These are phyloP conservation scores for Bimastos eiseni DNA, from an alignment of 2,888 invertebrate species.

Conservation along the genomic window DNA sequence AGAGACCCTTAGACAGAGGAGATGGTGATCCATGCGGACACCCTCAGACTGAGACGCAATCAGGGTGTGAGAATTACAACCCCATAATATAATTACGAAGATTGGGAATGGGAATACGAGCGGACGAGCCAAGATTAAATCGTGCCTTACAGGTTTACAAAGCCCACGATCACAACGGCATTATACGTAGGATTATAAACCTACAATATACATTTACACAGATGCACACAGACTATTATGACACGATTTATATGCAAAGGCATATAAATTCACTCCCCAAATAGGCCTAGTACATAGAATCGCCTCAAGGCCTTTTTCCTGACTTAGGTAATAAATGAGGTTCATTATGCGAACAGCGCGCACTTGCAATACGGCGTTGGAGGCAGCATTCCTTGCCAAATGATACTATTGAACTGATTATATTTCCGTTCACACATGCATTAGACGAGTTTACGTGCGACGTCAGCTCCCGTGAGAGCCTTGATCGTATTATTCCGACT, in stretches of 20 bases:
- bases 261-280: not conserved
- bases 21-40: not conserved
- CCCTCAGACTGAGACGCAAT: not conserved
- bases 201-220: not conserved
- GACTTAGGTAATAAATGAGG: not conserved
- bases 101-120: not conserved
- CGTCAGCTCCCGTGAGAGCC: not conserved
- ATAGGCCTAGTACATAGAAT: not conserved
- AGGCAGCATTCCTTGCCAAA: not conserved
- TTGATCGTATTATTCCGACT: not conserved
- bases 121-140: not conserved
- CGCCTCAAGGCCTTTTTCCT: not conserved
- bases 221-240: not conserved
- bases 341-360: constrained; percentile 1
- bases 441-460: constrained; percentile 13
- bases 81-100: not conserved
- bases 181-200: not conserved
- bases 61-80: constrained; percentile 4
- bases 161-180: not conserved
- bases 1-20: not conserved
- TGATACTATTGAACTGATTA: not conserved
- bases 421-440: not conserved
- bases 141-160: not conserved
- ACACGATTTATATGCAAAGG: not conserved
- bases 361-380: not conserved